Base-by-base conservation (phyloP, 2,113 vertebrate species). In the Brevimyrus niger region DNA sequence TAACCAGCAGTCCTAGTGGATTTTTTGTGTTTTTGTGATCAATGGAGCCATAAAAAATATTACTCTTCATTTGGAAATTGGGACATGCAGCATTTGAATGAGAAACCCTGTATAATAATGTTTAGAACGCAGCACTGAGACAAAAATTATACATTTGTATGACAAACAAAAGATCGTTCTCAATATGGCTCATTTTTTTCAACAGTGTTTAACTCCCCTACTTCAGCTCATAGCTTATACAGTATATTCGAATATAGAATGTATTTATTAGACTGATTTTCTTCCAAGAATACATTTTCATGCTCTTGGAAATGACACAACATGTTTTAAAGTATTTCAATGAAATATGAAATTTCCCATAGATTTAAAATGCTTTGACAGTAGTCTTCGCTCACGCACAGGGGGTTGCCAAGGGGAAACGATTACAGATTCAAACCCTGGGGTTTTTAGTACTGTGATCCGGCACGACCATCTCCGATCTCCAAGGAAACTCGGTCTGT, bases 401-500 rank as follows among this genome's bases (percentile, higher is more conserved):
- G 23, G 44, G 50, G 83, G 47, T 10, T 9, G 23, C 46, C 83
- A 27, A 27, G n/a, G n/a, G 50, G 0, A 27, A n/a, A 2, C 15
- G 35, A 42, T 80, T 42, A 38, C 44, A 27, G 15, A 84, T 84
- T n/a, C 6, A 48, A 9, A 85, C 21, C 82, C 42, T 15, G 11
- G 44, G 44, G 11, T 46, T 15, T 86, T 48, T 23, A 27, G 44
- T 47, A n/a, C 44, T 46, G 4, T 27, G 46, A 50, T 47, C 83
- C 11, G n/a, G 44, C 44, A n/a, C 23, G 27, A 86, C 11, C 35
- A 35, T 80, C 83, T 10, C 44, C 3, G n/a, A 27, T 86, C 83
- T 86, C 83, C 83, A 86, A 86, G 83, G 83, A 86, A 31, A 86
- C 83, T 48, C 44, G 31, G 47, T 50, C 46, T 47, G 44, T 86